Evolutionary conservation across 2,888 invertebrate genomes (phyloP), one percentile per base, ranked within the genome.

Genomic region (Campaea margaritaria): DNA sequence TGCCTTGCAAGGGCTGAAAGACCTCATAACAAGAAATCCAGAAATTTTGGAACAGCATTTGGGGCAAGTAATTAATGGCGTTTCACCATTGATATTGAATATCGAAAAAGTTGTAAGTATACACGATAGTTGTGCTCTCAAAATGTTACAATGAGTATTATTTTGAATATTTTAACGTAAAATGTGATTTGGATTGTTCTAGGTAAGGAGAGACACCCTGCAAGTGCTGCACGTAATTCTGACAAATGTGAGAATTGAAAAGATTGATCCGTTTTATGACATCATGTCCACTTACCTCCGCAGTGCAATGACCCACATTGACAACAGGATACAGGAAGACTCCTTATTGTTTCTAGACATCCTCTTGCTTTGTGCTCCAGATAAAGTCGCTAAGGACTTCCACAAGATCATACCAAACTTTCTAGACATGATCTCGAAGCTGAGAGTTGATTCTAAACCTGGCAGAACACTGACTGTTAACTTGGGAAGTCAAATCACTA

Each of bases 281-380:
- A 93, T 96, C 7, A 87, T 98, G 61, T 94, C 96, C 15, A 96
- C 96, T 0, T 96, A 97, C 82, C 84, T 98, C 46, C 94, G 96
- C 52, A 98, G 98, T 89, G 96, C 97, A 0, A 97, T 98, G 97
- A 98, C 97, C 0, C 97, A 98, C 75, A 96, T 98, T 60, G 94
- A 96, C 79, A 93, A 93, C 11, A 92, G 93, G 49, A 95, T 98
- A 64, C 96, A 97, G 79, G 96, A 97, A 79, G 97, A 97, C 83
- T 96, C 98, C 0, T 88, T 98, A 0, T 79, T 95, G 0, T 94
- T 97, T 67, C 87, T 98, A 14, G 97, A 98, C 77, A 92, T 95
- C 42, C 90, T 98, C n/a, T 83, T 97, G 12, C 89, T 93, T 41
- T 93, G 95, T 70, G 93, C 95, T 53, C 96, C 96, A 1, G 78